phyloP scores from a whole-genome alignment of 2,888 invertebrate genomes.

The Spisula subtruncata region DNA sequence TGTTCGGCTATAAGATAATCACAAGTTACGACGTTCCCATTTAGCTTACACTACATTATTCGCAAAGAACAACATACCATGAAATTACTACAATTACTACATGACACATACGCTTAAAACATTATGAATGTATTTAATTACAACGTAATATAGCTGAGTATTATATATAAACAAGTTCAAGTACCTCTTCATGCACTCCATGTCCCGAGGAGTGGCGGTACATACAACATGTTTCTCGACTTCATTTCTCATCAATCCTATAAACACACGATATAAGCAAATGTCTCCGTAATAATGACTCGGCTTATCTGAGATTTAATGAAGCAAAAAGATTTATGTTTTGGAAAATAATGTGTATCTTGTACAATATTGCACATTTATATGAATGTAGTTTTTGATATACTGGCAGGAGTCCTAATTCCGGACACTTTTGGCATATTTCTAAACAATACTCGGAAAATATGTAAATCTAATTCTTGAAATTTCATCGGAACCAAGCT shows the following conservation, averaged over 20 bases:
- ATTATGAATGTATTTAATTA: background rate
- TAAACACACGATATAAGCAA: background rate
- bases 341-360: background rate
- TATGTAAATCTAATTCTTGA: too few species aligned
- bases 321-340: too few species aligned
- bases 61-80: background rate
- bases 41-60: background rate
- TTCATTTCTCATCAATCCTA: background rate
- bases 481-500: too few species aligned
- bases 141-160: background rate
- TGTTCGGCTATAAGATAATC: background rate
- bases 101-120: background rate
- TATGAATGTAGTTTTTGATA: background rate
- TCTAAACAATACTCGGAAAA: too few species aligned
- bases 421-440: too few species aligned
- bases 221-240: background rate
- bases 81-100: background rate
- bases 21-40: background rate
- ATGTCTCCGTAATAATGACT: background rate
- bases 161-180: background rate
- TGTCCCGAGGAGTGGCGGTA: background rate
- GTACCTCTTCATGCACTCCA: background rate
- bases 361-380: background rate
- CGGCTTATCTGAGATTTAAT: background rate
- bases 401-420: too few species aligned